Evolutionary conservation across 1,140 invertebrate species (phyloP).

Genomic region (Dinoponera quadriceps): DNA sequence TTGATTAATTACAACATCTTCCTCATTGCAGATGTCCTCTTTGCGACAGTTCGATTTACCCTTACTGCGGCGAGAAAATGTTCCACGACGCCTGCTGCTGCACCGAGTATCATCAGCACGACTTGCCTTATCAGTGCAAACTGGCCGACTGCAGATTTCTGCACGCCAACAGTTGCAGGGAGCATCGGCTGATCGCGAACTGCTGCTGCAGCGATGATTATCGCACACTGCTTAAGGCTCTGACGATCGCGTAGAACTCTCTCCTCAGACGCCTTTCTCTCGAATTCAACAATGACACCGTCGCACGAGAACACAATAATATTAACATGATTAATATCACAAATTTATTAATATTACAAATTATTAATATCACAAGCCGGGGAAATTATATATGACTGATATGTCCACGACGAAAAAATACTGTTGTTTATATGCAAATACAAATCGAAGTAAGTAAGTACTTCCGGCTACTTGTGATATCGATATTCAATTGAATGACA

Average conservation of each 20-base stretch:
- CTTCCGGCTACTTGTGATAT: too few relatives aligned
- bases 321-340: too few relatives aligned
- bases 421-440: too few relatives aligned
- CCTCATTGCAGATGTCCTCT: constrained; percentile 86
- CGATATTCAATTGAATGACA: too few relatives aligned
- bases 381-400: too few relatives aligned
- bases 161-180: constrained; percentile 90
- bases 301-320: neutral
- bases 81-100: constrained; percentile 92
- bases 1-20: neutral
- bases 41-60: constrained; percentile 91
- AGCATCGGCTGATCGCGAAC: constrained; percentile 89
- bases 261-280: neutral
- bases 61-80: constrained; percentile 90
- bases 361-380: too few relatives aligned
- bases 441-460: too few relatives aligned
- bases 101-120: constrained; percentile 78
- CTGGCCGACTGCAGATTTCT: constrained; percentile 90
- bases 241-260: neutral
- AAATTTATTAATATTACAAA: too few relatives aligned
- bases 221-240: constrained; percentile 62
- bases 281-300: neutral
- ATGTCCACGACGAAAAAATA: too few relatives aligned
- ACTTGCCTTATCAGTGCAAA: constrained; percentile 87
- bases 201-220: constrained; percentile 89